Percentiles rank a stretch among this genome's conserved stretches.
phyloP scores from a whole-genome alignment of 1,140 invertebrate genomes.

The Papilio polytes region DNA sequence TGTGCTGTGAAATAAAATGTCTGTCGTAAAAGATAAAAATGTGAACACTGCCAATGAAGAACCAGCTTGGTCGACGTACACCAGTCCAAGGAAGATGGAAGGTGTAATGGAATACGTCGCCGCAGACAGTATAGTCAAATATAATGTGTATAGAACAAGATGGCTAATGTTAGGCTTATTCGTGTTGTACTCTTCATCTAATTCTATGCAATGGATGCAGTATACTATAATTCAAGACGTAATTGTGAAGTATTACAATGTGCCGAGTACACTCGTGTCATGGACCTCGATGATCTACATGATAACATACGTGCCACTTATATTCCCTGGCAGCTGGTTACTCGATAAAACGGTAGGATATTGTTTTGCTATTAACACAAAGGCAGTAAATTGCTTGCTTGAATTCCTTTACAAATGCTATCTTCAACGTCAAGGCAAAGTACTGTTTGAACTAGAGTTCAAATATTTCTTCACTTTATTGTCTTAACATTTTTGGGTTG shows the following conservation, averaged over 20 bases:
- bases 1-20: neutral
- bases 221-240: constrained; percentile 43
- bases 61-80: neutral
- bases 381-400: neutral
- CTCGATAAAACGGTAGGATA: constrained; percentile 38
- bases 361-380: neutral
- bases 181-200: constrained; percentile 27
- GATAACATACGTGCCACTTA: constrained; percentile 33
- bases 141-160: constrained; percentile 27
- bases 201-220: constrained; percentile 31
- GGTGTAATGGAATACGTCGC: neutral
- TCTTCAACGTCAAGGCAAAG: no score
- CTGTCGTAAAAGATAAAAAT: neutral
- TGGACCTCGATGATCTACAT: constrained; percentile 42
- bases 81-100: neutral
- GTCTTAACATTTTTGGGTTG: no score
- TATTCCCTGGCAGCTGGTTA: constrained; percentile 38
- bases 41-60: neutral
- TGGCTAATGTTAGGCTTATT: constrained; percentile 33
- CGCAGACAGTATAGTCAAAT: neutral
- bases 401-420: no score
- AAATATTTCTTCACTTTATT: no score
- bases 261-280: constrained; percentile 1
- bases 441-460: no score
- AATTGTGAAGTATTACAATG: constrained; percentile 37